phyloP scores from a whole-genome alignment of 1,140 invertebrate genomes.

The Drosophila bifasciata region DNA sequence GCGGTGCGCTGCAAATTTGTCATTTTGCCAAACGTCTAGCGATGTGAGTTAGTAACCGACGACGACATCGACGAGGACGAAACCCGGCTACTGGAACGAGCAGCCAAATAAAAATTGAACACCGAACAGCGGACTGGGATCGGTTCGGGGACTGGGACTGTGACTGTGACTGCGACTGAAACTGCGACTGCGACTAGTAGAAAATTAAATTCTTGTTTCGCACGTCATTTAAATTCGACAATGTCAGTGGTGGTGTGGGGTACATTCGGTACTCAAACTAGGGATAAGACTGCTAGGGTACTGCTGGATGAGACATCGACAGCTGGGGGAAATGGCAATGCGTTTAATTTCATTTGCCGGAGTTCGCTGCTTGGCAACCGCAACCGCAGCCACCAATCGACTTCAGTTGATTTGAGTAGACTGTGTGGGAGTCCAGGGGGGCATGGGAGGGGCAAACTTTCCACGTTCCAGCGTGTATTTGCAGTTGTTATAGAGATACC shows the following conservation, averaged over 20 bases:
- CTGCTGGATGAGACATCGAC: slow-evolving; percentile 37
- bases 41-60: slow-evolving; percentile 57
- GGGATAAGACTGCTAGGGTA: neutral
- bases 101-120: slow-evolving; percentile 62
- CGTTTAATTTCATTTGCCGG: slow-evolving; percentile 80
- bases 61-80: slow-evolving; percentile 44
- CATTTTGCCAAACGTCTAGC: slow-evolving; percentile 79
- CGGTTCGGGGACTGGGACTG: slow-evolving; percentile 1
- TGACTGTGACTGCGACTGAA: neutral
- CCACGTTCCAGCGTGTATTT: slow-evolving; percentile 16
- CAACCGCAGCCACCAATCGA: slow-evolving; percentile 33
- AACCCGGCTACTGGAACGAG: slow-evolving; percentile 35
- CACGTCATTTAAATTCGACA: slow-evolving; percentile 82
- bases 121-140: slow-evolving; percentile 30
- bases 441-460: slow-evolving; percentile 25
- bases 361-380: slow-evolving; percentile 45
- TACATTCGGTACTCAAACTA: too few species aligned
- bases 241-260: slow-evolving; percentile 40
- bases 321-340: slow-evolving; percentile 49
- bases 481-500: slow-evolving; percentile 53
- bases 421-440: neutral
- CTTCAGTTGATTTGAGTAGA: slow-evolving; percentile 43
- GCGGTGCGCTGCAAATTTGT: slow-evolving; percentile 75
- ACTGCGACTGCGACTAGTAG: slow-evolving; percentile 32
- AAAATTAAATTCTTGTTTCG: slow-evolving; percentile 84